phyloP scores from a whole-genome alignment of 2,888 invertebrate genomes.

The Thumatha senex region DNA sequence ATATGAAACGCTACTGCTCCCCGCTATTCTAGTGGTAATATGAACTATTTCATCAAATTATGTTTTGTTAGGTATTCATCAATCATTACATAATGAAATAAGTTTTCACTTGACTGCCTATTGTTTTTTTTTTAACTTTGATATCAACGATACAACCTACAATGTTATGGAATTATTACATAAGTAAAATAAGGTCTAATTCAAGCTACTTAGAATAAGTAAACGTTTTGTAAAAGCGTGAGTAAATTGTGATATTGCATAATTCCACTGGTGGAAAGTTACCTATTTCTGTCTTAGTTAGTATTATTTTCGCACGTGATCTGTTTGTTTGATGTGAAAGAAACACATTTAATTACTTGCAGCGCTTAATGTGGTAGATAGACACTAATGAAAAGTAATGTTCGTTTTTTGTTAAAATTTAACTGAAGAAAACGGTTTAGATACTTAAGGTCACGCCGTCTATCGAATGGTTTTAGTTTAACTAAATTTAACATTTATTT shows the following conservation, averaged over 20 bases:
- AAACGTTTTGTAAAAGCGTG: conserved; percentile 12
- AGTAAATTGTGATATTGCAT: conserved; percentile 8
- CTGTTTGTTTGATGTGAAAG: conserved; percentile 1
- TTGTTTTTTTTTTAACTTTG: conserved; percentile 22
- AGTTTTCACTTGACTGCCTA: conserved; percentile 34
- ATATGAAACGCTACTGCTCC: conserved; percentile 1
- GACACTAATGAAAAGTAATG: neutral
- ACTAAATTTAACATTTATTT: too few relatives aligned
- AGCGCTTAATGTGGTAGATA: neutral
- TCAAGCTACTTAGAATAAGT: conserved; percentile 9
- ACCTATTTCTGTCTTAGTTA: neutral
- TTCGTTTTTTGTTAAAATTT: too few relatives aligned
- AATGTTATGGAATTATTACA: conserved; percentile 16
- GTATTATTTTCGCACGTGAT: neutral
- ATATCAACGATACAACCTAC: conserved; percentile 4
- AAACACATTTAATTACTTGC: neutral
- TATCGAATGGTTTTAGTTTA: too few relatives aligned
- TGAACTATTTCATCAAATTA: conserved; percentile 37
- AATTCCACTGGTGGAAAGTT: conserved; percentile 4
- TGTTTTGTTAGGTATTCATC: conserved; percentile 24
- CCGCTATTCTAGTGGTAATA: neutral
- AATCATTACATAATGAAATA: conserved; percentile 28
- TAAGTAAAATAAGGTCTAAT: conserved; percentile 10
- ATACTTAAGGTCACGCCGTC: too few relatives aligned
- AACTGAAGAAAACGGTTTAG: too few relatives aligned